Conservation (phyloP, 1,140 invertebrate genomes). For the Achroia grisella region DNA sequence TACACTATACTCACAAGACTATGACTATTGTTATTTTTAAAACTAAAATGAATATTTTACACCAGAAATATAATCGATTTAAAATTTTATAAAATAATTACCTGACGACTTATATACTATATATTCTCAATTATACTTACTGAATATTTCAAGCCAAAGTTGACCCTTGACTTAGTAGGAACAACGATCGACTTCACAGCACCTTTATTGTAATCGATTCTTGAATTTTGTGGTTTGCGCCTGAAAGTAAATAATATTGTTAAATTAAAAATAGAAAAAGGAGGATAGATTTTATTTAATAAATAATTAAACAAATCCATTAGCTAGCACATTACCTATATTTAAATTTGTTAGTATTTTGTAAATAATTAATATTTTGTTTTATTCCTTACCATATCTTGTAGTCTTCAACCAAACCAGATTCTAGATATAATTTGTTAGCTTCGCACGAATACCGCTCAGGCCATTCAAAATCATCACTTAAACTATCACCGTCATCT, state of each 20-base stretch:
- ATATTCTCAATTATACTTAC: constrained; percentile 8
- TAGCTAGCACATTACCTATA: too few species aligned
- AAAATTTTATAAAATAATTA: too few species aligned
- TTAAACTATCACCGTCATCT: too few species aligned
- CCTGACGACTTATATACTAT: too few species aligned
- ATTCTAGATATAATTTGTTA: constrained; percentile 14
- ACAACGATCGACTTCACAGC: constrained; percentile 18
- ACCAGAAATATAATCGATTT: too few species aligned
- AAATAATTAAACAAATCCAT: too few species aligned
- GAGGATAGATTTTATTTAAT: too few species aligned
- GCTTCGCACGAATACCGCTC: constrained; percentile 21
- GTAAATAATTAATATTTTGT: neutral
- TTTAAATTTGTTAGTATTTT: too few species aligned
- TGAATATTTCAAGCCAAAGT: constrained; percentile 19
- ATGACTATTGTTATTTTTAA: too few species aligned
- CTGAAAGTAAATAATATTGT: constrained; percentile 17
- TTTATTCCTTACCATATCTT: constrained; percentile 21
- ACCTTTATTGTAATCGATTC: constrained; percentile 37
- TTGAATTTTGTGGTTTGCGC: constrained; percentile 21
- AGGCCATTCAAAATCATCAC: constrained; percentile 20
- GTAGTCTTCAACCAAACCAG: constrained; percentile 24
- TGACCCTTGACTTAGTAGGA: neutral
- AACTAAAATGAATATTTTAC: too few species aligned
- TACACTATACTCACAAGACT: too few species aligned
- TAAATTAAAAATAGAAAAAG: neutral